phyloP scores from a whole-genome alignment of 2,113 vertebrate genomes.

The Tachycineta bicolor region DNA sequence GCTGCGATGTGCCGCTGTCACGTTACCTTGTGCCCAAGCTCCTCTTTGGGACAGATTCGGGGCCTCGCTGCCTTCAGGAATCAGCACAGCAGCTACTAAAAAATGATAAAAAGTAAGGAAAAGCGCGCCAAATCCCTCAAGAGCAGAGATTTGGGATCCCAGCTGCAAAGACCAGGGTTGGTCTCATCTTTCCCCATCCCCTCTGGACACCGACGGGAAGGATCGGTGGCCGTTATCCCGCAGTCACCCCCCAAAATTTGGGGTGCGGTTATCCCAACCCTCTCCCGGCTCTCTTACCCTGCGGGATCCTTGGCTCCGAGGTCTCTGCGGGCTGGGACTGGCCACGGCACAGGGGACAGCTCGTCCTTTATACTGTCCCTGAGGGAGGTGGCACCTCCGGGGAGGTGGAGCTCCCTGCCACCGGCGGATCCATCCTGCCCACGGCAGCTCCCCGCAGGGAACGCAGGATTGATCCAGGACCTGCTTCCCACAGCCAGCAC shows the following conservation, averaged over 20 bases:
- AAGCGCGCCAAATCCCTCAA: background rate
- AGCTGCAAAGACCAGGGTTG: background rate
- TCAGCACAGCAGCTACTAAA: background rate
- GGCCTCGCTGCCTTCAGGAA: background rate
- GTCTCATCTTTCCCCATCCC: background rate
- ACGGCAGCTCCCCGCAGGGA: accelerated
- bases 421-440: background rate
- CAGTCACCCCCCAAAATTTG: background rate
- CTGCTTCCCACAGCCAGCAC: accelerated
- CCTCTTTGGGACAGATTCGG: background rate
- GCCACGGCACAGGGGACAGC: background rate
- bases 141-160: background rate
- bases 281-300: background rate
- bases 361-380: background rate
- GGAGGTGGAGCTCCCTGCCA: background rate
- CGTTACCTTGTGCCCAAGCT: background rate
- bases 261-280: accelerated
- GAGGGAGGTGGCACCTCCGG: background rate
- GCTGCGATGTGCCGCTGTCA: accelerated
- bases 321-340: background rate
- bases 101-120: background rate
- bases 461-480: background rate
- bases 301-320: background rate
- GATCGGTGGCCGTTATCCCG: accelerated
- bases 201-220: accelerated